Conservation (phyloP, 2,888 invertebrate genomes). For the Lymantria monacha region DNA sequence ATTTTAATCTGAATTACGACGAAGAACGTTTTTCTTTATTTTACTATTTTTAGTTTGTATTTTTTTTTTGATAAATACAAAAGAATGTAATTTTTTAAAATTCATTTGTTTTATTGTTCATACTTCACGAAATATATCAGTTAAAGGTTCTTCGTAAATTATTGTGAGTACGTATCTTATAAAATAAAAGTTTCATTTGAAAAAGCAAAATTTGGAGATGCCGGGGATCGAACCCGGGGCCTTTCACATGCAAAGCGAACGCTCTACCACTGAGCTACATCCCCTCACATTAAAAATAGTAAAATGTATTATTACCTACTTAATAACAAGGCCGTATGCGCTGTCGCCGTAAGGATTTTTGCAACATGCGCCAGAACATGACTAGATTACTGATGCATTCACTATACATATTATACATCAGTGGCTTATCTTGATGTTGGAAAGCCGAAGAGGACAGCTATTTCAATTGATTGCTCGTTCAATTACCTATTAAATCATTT, state of each 20-base stretch:
- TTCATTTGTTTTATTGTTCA: slow-evolving; percentile 4
- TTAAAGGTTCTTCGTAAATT: not conserved
- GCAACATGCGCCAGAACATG: too few species aligned
- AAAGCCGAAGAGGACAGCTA: too few species aligned
- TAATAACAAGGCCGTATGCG: not conserved
- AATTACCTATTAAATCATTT: too few species aligned
- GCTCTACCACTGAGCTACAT: slow-evolving; percentile 99
- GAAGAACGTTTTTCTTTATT: slow-evolving; percentile 26
- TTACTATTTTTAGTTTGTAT: slow-evolving; percentile 32
- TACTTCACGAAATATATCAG: not conserved
- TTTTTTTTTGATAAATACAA: slow-evolving; percentile 34
- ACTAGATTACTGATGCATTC: too few species aligned
- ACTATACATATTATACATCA: too few species aligned
- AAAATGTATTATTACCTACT: not conserved
- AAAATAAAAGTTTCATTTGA: slow-evolving; percentile 60
- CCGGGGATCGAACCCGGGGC: slow-evolving; percentile 99
- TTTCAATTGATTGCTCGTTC: too few species aligned
- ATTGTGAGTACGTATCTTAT: too few species aligned
- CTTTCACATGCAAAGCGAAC: slow-evolving; percentile 99
- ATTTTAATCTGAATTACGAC: slow-evolving; percentile 20
- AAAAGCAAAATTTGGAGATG: slow-evolving; percentile 86
- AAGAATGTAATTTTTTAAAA: slow-evolving; percentile 28
- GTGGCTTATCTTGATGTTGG: too few species aligned
- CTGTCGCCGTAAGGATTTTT: too few species aligned
- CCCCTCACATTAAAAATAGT: slow-evolving; percentile 63